phyloP scores from a whole-genome alignment of 2,113 vertebrate species.

The Fukomys damarensis region DNA sequence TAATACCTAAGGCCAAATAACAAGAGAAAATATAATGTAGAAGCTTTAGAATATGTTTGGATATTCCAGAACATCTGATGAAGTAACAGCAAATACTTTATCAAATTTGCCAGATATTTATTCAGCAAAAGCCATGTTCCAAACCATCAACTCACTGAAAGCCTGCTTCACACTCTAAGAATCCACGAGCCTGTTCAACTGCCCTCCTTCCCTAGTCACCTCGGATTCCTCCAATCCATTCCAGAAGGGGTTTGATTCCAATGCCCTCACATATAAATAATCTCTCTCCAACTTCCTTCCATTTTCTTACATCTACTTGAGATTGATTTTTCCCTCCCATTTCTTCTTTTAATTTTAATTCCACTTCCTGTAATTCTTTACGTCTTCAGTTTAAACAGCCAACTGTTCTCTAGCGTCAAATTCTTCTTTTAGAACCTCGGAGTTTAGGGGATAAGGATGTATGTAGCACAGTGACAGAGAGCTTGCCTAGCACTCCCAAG shows the following conservation, averaged over 20 bases:
- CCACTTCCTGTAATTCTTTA: not conserved
- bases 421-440: not conserved
- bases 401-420: not conserved
- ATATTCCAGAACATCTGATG: not conserved
- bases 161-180: not conserved
- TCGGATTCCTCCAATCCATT: not conserved
- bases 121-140: not conserved
- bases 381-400: not conserved
- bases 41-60: slow-evolving; percentile 1
- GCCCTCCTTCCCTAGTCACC: not conserved
- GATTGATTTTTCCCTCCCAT: not conserved
- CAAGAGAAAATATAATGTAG: not conserved
- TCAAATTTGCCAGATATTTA: not conserved
- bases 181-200: not conserved
- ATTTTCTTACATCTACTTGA: not conserved
- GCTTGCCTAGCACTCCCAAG: not conserved
- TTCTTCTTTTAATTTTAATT: not conserved
- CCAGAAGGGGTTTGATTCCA: not conserved
- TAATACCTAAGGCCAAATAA: not conserved
- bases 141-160: not conserved
- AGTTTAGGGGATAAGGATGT: not conserved
- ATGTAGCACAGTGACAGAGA: not conserved
- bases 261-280: not conserved
- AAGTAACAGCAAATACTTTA: not conserved
- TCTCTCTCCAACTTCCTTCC: not conserved